Percentiles rank a stretch among this genome's conserved stretches.
Evolutionary conservation across 2,888 invertebrate genomes (phyloP).

Genomic region (Drosophila paranaensis): DNA sequence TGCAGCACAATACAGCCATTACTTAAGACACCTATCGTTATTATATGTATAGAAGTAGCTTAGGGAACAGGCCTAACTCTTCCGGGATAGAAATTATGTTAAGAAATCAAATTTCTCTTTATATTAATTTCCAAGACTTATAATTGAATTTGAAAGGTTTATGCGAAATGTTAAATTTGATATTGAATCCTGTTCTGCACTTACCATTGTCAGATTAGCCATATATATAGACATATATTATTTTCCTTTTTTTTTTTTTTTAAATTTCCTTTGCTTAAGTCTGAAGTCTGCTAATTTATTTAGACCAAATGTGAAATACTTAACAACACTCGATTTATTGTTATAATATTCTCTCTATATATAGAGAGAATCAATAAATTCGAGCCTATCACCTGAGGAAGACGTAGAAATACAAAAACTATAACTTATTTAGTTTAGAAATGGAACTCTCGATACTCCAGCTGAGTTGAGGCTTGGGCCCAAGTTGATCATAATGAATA

Average conservation of each 20-base stretch:
- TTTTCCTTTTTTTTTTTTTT: not conserved
- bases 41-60: not conserved
- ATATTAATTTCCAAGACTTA: not conserved
- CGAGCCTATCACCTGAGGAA: no score
- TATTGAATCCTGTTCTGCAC: not conserved
- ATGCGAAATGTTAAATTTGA: not conserved
- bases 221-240: not conserved
- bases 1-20: constrained; percentile 1
- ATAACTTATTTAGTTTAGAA: not conserved
- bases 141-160: not conserved
- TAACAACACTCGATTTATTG: no score
- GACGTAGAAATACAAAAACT: not conserved
- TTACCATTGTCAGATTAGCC: not conserved
- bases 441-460: not conserved
- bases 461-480: no score
- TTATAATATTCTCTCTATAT: no score
- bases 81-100: no score
- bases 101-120: constrained; percentile 10
- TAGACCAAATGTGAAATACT: not conserved
- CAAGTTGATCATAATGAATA: not conserved
- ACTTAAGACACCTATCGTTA: constrained; percentile 4
- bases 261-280: not conserved
- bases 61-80: not conserved
- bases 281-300: not conserved
- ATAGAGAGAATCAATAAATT: not conserved